Evolutionary conservation across 2,888 invertebrate species (phyloP).

Genomic region (Mesochorus sp.): DNA sequence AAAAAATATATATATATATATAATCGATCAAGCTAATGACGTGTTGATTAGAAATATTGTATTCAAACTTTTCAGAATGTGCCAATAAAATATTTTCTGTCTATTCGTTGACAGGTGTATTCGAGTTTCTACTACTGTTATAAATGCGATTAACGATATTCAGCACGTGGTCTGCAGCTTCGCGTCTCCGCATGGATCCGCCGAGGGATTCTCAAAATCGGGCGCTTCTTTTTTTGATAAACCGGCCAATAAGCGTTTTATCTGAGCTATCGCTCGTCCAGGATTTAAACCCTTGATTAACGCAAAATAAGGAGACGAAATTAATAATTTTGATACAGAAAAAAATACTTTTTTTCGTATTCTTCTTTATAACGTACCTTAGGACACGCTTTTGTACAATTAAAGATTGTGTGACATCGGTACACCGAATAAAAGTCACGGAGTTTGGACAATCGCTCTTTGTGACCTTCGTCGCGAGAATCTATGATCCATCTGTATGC

Average conservation of each 20-base stretch:
- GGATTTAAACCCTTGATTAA: constrained; percentile 91
- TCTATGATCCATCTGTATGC: constrained; percentile 90
- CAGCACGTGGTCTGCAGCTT: constrained; percentile 2
- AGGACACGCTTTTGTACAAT: constrained; percentile 90
- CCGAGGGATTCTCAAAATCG: constrained; percentile 86
- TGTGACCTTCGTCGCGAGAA: constrained; percentile 86
- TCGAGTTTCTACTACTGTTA: background rate
- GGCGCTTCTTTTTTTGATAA: constrained; percentile 90
- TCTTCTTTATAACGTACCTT: constrained; percentile 83
- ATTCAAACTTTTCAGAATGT: constrained; percentile 8
- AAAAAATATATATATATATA: no score
- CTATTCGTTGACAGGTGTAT: constrained; percentile 2
- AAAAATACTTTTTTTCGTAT: background rate
- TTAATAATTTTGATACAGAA: no score
- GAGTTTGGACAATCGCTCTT: constrained; percentile 85
- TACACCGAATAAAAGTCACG: constrained; percentile 88
- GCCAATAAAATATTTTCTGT: constrained; percentile 36
- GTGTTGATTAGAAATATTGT: background rate
- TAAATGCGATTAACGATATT: background rate
- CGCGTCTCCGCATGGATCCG: constrained; percentile 67
- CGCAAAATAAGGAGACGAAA: no score
- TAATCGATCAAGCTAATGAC: background rate
- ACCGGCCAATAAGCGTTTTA: constrained; percentile 95
- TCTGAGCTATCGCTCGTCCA: constrained; percentile 95
- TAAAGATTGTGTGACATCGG: constrained; percentile 90